These are phyloP conservation scores for Macrotrachela quadricornifera DNA, from an alignment of 1,140 invertebrate species.

Conservation along the genomic window DNA sequence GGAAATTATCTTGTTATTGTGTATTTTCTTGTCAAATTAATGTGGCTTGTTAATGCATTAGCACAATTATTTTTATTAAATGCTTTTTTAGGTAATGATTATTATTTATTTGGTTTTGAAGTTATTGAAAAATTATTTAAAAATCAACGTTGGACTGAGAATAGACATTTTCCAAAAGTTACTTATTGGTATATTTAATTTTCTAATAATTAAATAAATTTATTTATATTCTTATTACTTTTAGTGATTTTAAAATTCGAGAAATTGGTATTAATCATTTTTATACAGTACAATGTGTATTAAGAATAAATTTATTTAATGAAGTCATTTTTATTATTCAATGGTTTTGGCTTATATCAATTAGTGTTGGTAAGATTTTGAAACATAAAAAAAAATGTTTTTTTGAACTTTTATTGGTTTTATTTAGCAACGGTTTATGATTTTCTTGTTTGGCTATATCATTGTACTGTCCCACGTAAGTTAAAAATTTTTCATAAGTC, in stretches of 20 bases:
- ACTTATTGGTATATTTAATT: conserved; percentile 21
- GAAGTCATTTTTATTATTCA: conserved; percentile 7
- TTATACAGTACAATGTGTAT: conserved; percentile 8
- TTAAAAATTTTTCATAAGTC: too few relatives aligned
- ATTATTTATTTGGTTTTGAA: conserved; percentile 27
- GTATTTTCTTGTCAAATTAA: conserved; percentile 33
- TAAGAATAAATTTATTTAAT: conserved; percentile 8
- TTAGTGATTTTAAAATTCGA: conserved; percentile 16
- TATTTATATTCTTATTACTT: too few relatives aligned
- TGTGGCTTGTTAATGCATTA: conserved; percentile 34
- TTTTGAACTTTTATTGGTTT: too few relatives aligned
- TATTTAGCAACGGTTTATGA: too few relatives aligned
- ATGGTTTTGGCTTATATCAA: conserved; percentile 7
- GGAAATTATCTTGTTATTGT: conserved; percentile 14
- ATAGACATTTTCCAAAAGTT: conserved; percentile 32
- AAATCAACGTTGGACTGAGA: conserved; percentile 27
- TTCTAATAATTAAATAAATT: too few relatives aligned
- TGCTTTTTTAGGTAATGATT: conserved; percentile 32
- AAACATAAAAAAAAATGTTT: too few relatives aligned
- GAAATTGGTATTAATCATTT: conserved; percentile 6
- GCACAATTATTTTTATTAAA: conserved; percentile 37
- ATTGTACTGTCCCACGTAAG: too few relatives aligned
- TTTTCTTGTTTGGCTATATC: too few relatives aligned
- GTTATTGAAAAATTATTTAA: conserved; percentile 27
- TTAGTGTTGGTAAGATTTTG: background rate